Base-by-base conservation (phyloP, 1,140 invertebrate species). In the Adelges cooleyi region DNA sequence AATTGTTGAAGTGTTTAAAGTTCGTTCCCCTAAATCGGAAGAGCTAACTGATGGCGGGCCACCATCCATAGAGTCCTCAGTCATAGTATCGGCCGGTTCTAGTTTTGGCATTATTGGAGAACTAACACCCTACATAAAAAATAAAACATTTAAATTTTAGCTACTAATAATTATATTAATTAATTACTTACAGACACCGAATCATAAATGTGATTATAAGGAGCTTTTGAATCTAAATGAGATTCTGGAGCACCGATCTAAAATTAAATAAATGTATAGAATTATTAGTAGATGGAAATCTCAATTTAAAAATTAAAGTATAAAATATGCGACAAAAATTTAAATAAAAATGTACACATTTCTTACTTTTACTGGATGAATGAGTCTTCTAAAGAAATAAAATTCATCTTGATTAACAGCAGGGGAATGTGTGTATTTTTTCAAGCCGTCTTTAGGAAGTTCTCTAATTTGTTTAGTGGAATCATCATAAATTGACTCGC, bases 401-500 rank as follows among this genome's bases (percentile, higher is more conserved):
- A 95, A 85, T 79, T 98, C 95, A 78, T 98, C 95, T 68, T 92
- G 85, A 9, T 84, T 88, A 3, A 98, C 93, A 17, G 82, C 77
- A 13, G 84, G 80, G 38, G 85, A 86, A 70, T 95, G 86, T 59
- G 83, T 82, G 70, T 88, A 92, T 75, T 91, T 93, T 74, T 92
- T 84, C 49, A 91, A 74, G 4, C 86, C 87, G 17, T 86, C 82
- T 48, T 78, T 77, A 15, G 80, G 80, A 1, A 92, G 75, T 73
- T 91, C 90, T 40, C 82, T 80, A 13, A 92, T 82, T 44, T 87
- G 79, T 68, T 87, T 84, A 71, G 89, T 90, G 17, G 84, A 80
- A 75, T 97, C 93, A 72, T 95, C 89, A 72, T 96, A 98, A 56
- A 90, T 81, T 0, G 86, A 92, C 75, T 97, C 93, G 75, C 93